These are phyloP conservation scores for Desmophyllum pertusum DNA, from an alignment of 92 coral and sea anemone species.

Conservation along the genomic window DNA sequence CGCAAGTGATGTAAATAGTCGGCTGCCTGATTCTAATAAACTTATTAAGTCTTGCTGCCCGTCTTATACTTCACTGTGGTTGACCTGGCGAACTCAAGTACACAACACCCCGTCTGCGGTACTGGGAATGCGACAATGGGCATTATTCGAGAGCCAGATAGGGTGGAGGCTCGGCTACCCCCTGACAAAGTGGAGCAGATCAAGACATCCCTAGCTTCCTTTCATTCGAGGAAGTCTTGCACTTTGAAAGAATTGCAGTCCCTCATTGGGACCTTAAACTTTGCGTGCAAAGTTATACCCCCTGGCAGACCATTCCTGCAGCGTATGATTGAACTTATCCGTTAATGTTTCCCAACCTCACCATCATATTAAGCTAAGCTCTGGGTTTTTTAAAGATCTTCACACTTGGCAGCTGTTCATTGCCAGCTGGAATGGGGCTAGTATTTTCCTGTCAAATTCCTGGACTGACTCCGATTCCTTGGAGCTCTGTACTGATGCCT, in stretches of 20 bases:
- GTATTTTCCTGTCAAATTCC: slow-evolving; percentile 47
- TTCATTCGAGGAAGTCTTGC: background rate
- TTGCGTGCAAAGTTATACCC: slow-evolving; percentile 7
- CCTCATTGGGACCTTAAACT: slow-evolving; percentile 12
- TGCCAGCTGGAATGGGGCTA: slow-evolving; percentile 58
- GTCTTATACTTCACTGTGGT: too few species aligned
- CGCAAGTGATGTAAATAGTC: too few species aligned
- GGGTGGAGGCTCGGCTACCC: slow-evolving; percentile 29
- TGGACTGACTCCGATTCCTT: slow-evolving; percentile 8
- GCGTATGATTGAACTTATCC: background rate
- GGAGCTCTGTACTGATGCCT: too few species aligned
- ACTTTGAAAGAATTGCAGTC: slow-evolving; percentile 9
- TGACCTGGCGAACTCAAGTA: too few species aligned
- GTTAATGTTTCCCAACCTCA: background rate
- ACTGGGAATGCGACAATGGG: too few species aligned
- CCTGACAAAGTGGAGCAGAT: slow-evolving; percentile 1
- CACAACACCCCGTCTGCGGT: too few species aligned
- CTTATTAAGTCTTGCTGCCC: too few species aligned
- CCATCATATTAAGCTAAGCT: slow-evolving; percentile 1
- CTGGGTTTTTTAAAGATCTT: slow-evolving; percentile 5
- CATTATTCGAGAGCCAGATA: slow-evolving; percentile 12
- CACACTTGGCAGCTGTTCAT: slow-evolving; percentile 33
- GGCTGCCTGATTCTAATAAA: too few species aligned
- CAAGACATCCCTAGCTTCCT: background rate
- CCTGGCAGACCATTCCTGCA: slow-evolving; percentile 1